phyloP scores from a whole-genome alignment of 2,797 vertebrate genomes.

The Ceryle rudis region DNA sequence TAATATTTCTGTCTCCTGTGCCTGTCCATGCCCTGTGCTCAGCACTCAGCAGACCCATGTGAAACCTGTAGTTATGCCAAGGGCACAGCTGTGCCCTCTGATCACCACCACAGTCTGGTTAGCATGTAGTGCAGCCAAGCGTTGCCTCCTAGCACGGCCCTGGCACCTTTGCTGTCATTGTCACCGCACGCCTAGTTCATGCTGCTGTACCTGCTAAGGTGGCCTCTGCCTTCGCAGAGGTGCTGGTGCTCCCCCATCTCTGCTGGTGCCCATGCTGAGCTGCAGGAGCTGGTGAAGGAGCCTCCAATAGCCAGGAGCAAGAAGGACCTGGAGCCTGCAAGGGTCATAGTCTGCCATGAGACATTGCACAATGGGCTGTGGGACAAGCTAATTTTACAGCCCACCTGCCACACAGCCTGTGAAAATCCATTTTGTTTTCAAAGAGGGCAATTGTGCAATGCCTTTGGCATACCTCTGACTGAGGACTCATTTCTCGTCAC shows the following conservation, averaged over 20 bases:
- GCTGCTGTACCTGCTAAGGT: not conserved
- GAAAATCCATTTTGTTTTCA: not conserved
- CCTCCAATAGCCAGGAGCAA: not conserved
- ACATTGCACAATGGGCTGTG: no score
- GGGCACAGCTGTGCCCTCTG: not conserved
- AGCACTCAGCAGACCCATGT: fast-evolving
- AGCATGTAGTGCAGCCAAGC: fast-evolving
- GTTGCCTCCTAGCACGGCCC: not conserved
- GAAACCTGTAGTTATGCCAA: not conserved
- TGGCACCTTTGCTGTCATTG: fast-evolving
- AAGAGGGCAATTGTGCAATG: not conserved
- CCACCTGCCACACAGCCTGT: not conserved
- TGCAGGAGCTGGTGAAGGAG: not conserved
- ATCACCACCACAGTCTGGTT: fast-evolving
- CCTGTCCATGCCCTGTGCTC: fast-evolving
- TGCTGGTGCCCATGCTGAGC: not conserved
- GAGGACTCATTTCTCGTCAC: not conserved
- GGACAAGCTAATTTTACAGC: not conserved
- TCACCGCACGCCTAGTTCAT: fast-evolving
- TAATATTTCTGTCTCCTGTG: not conserved
- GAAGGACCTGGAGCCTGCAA: not conserved
- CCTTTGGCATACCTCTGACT: not conserved
- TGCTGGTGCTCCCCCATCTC: not conserved
- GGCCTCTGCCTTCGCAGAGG: not conserved
- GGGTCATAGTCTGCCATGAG: not conserved